These are phyloP conservation scores for Aphelenchoides bicaudatus DNA, from an alignment of 2,888 invertebrate genomes.

Conservation along the genomic window DNA sequence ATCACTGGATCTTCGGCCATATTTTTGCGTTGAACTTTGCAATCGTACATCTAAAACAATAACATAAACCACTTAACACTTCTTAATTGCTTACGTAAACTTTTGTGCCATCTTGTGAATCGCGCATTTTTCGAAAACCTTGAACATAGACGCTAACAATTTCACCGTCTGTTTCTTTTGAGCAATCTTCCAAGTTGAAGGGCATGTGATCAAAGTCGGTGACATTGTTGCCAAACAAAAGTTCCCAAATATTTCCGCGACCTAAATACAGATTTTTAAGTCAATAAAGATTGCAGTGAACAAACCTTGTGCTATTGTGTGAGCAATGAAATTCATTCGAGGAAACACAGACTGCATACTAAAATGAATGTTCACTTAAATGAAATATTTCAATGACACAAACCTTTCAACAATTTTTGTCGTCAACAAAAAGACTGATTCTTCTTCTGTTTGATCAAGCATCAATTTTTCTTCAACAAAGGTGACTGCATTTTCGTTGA, in stretches of 20 bases:
- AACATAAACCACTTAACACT: constrained; percentile 7
- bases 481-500: constrained; percentile 82
- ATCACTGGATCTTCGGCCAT: constrained; percentile 70
- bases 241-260: no score
- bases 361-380: no score
- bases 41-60: constrained; percentile 49
- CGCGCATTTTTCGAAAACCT: constrained; percentile 33
- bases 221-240: constrained; percentile 30
- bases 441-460: constrained; percentile 83
- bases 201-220: constrained; percentile 69
- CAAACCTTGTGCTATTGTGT: constrained; percentile 79
- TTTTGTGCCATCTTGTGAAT: constrained; percentile 92
- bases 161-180: constrained; percentile 67
- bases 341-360: no score
- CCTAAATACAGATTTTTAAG: no score
- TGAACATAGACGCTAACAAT: constrained; percentile 3
- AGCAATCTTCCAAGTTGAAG: constrained; percentile 88
- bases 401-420: constrained; percentile 88
- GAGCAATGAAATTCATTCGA: constrained; percentile 95
- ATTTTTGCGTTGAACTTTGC: constrained; percentile 40
- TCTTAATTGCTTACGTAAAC: constrained; percentile 73
- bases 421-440: constrained; percentile 73
- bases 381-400: no score
- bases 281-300: constrained; percentile 26
- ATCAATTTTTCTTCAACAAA: constrained; percentile 86